Percentiles rank a stretch among this genome's conserved stretches.
Evolutionary conservation across 2,888 invertebrate genomes (phyloP).

Genomic region (Tolmerus cingulatus): DNA sequence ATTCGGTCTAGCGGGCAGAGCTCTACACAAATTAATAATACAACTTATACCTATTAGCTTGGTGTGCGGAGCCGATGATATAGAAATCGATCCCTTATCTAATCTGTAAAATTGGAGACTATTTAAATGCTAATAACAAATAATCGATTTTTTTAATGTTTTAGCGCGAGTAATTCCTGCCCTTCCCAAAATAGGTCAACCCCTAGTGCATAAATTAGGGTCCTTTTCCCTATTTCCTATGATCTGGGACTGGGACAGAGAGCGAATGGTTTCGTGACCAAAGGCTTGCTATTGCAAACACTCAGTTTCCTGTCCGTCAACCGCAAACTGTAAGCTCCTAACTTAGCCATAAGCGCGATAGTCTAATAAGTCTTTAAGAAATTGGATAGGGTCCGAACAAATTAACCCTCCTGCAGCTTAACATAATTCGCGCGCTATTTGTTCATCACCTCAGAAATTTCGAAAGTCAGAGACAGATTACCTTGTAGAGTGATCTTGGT

Average conservation of each 20-base stretch:
- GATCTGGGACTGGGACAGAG: not conserved
- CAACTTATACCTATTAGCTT: no score
- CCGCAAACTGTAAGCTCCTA: not conserved
- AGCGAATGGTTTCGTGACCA: not conserved
- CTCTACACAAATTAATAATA: no score
- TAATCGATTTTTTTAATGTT: not conserved
- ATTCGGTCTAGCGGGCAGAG: no score
- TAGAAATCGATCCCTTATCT: no score
- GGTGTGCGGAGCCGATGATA: no score
- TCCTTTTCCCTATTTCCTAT: not conserved
- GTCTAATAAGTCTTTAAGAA: not conserved
- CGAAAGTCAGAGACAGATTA: slow-evolving; percentile 26
- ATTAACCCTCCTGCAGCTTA: not conserved
- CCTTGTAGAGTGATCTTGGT: slow-evolving; percentile 25
- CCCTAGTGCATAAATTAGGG: not conserved
- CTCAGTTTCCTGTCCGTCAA: not conserved
- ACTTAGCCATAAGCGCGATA: not conserved
- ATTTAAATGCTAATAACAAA: not conserved
- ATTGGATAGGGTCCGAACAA: not conserved
- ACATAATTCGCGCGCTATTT: not conserved
- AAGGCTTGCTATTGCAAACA: not conserved
- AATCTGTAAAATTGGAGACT: no score
- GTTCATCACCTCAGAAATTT: not conserved
- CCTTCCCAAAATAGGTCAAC: not conserved
- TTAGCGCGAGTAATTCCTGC: not conserved